Conservation (phyloP, 2,888 invertebrate genomes). For the Ceriagrion tenellum region DNA sequence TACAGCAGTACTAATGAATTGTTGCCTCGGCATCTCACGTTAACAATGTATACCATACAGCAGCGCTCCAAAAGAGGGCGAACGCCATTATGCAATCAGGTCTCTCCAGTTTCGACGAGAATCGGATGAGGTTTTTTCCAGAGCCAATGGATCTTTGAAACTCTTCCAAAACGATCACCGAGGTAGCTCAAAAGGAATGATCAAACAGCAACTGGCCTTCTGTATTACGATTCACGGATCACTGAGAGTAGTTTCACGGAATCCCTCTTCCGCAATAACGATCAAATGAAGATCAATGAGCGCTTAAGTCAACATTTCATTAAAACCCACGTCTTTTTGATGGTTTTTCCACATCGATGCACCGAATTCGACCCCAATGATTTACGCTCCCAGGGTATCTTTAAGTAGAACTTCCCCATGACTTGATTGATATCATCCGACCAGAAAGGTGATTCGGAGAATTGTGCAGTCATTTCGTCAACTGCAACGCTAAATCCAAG, state of each 20-base stretch:
- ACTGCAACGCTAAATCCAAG: too few relatives aligned
- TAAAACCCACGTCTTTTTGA: background rate
- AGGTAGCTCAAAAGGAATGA: background rate
- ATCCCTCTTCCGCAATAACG: background rate
- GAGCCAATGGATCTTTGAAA: background rate
- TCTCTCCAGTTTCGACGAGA: background rate
- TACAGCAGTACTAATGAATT: background rate
- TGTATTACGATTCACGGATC: background rate
- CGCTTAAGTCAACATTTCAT: background rate
- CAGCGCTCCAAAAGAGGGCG: background rate
- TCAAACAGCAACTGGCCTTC: background rate
- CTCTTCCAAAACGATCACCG: background rate
- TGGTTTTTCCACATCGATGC: background rate
- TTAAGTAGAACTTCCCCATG: background rate
- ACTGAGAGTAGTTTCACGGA: background rate
- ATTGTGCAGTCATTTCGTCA: too few relatives aligned
- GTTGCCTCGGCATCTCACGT: background rate
- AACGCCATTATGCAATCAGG: background rate
- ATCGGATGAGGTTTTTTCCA: background rate
- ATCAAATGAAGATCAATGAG: background rate
- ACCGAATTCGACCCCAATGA: background rate
- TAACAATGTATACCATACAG: background rate
- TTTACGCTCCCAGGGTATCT: background rate
- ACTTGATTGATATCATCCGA: background rate
- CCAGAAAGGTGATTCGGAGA: too few relatives aligned